Evolutionary conservation across 2,888 invertebrate genomes (phyloP).

Genomic region (Sceliomorpha sp.): DNA sequence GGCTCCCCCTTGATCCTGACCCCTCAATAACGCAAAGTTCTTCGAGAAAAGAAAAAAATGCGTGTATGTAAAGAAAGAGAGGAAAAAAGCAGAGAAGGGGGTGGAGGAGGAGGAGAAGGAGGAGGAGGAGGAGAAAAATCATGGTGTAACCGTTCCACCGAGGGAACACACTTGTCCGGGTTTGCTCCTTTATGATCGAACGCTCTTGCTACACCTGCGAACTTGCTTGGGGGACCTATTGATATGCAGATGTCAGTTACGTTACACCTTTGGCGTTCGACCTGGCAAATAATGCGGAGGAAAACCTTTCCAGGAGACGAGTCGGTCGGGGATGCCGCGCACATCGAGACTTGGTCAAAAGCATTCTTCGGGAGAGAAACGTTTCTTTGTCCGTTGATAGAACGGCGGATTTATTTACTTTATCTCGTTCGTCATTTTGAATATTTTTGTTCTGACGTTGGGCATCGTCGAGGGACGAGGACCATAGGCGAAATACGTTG

Average conservation of each 20-base stretch:
- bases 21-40: slow-evolving; percentile 67
- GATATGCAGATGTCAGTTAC: slow-evolving; percentile 76
- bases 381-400: slow-evolving; percentile 29
- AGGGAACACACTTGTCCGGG: slow-evolving; percentile 76
- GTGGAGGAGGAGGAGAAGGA: slow-evolving; percentile 22
- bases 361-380: slow-evolving; percentile 23
- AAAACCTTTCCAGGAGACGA: slow-evolving; percentile 20
- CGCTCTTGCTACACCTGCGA: slow-evolving; percentile 78
- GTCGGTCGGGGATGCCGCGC: slow-evolving; percentile 37
- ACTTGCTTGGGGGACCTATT: slow-evolving; percentile 72
- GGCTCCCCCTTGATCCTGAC: slow-evolving; percentile 63
- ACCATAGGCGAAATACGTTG: too few relatives aligned
- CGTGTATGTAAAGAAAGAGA: slow-evolving; percentile 38
- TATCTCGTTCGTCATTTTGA: slow-evolving; percentile 30
- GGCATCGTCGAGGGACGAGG: too few relatives aligned
- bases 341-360: slow-evolving; percentile 28
- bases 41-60: slow-evolving; percentile 30
- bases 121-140: slow-evolving; percentile 66
- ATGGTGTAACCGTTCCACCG: slow-evolving; percentile 77
- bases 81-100: slow-evolving; percentile 24
- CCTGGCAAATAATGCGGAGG: slow-evolving; percentile 62
- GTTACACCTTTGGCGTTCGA: slow-evolving; percentile 71
- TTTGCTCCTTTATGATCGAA: slow-evolving; percentile 69
- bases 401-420: slow-evolving; percentile 38
- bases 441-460: slow-evolving; percentile 41